phyloP scores from a whole-genome alignment of 2,888 invertebrate genomes.

The Heterodera filipjevi region DNA sequence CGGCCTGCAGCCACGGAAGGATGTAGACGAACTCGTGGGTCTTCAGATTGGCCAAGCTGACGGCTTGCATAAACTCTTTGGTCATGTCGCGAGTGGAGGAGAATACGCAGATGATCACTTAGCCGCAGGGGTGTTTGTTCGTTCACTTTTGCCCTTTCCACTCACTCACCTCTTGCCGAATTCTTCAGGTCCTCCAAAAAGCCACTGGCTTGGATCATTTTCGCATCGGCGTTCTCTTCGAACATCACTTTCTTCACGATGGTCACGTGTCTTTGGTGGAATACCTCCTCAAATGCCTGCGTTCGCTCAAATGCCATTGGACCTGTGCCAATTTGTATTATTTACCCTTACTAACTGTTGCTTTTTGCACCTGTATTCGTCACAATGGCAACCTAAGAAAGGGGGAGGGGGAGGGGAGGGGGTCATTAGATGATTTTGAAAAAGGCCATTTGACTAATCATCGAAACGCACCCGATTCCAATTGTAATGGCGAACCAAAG shows the following conservation, averaged over 20 bases:
- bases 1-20: slow-evolving; percentile 62
- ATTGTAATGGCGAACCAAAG: slow-evolving; percentile 58
- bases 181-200: slow-evolving; percentile 55
- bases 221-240: slow-evolving; percentile 57
- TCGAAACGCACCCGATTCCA: slow-evolving; percentile 52
- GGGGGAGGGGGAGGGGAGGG: no score
- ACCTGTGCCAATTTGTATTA: slow-evolving; percentile 40
- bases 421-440: background rate
- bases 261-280: slow-evolving; percentile 52
- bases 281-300: slow-evolving; percentile 61
- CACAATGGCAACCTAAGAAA: slow-evolving; percentile 53
- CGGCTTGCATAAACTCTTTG: slow-evolving; percentile 62
- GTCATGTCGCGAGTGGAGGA: slow-evolving; percentile 61
- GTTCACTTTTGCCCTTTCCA: background rate
- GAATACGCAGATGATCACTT: slow-evolving; percentile 61
- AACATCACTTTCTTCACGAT: slow-evolving; percentile 58
- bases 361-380: slow-evolving; percentile 48
- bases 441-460: no score
- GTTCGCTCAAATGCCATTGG: slow-evolving; percentile 57
- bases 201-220: slow-evolving; percentile 53
- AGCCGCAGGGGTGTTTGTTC: background rate
- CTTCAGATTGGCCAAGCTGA: slow-evolving; percentile 49
- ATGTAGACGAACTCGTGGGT: slow-evolving; percentile 61
- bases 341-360: background rate
- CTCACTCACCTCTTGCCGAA: slow-evolving; percentile 53